phyloP scores from a whole-genome alignment of 2,888 invertebrate species.

The Marasmarcha lunaedactyla region DNA sequence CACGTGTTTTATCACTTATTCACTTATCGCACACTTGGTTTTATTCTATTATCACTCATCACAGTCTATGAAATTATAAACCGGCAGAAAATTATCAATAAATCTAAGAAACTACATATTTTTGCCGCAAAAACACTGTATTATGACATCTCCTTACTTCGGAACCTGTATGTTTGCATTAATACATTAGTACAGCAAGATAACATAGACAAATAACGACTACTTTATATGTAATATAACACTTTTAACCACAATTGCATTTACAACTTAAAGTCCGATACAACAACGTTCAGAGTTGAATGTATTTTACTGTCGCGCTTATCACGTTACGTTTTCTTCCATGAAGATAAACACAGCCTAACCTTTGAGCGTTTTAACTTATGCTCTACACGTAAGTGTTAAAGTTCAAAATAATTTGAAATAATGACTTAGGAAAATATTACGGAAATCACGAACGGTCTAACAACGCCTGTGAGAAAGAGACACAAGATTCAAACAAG shows the following conservation, averaged over 20 bases:
- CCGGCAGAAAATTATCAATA: no score
- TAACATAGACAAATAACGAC: slow-evolving; percentile 37
- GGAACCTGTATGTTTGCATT: slow-evolving; percentile 31
- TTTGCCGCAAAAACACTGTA: no score
- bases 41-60: no score
- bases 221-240: slow-evolving; percentile 18
- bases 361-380: not conserved
- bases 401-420: no score
- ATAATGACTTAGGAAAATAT: slow-evolving; percentile 21
- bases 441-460: slow-evolving; percentile 4
- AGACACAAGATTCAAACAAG: not conserved
- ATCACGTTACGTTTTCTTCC: slow-evolving; percentile 19
- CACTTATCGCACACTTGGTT: no score
- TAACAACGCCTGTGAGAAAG: not conserved
- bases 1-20: no score
- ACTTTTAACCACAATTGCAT: slow-evolving; percentile 17
- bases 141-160: no score
- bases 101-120: no score
- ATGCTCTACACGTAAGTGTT: no score
- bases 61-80: no score
- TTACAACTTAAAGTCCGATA: slow-evolving; percentile 8
- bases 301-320: slow-evolving; percentile 17
- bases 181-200: slow-evolving; percentile 62
- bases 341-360: slow-evolving; percentile 46
- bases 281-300: slow-evolving; percentile 16